A percentile compares a stretch with the other conserved stretches of the same genome.
Conservation (phyloP, 2,888 invertebrate genomes). For the Tachina grossa region DNA sequence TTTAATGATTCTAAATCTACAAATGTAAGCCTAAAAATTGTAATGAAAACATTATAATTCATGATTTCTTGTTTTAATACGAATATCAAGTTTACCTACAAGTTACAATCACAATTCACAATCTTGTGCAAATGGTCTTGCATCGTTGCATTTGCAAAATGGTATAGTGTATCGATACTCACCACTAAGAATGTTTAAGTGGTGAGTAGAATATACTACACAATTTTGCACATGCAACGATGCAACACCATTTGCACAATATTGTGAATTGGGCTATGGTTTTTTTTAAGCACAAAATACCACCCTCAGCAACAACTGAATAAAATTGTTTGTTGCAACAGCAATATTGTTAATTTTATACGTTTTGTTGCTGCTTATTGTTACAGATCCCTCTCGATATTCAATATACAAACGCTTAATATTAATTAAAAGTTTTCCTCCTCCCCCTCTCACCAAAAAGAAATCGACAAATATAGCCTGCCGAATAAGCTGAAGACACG, state of each 20-base stretch:
- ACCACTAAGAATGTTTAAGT: too few species aligned
- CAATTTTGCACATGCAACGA: too few species aligned
- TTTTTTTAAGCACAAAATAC: constrained; percentile 8
- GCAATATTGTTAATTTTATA: too few species aligned
- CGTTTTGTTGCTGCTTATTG: background rate
- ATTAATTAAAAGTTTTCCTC: constrained; percentile 60
- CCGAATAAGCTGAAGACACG: constrained; percentile 12
- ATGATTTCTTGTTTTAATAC: constrained; percentile 17
- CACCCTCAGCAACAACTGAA: background rate
- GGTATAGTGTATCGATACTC: too few species aligned
- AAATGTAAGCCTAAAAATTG: too few species aligned
- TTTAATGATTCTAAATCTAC: background rate
- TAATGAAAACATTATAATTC: constrained; percentile 7
- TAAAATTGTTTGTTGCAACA: background rate
- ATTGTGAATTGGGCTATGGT: too few species aligned
- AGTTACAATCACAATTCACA: too few species aligned
- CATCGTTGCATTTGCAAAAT: too few species aligned
- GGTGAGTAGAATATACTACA: too few species aligned
- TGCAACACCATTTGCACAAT: too few species aligned
- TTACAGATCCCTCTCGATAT: constrained; percentile 41
- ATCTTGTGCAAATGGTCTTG: too few species aligned
- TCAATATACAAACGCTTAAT: constrained; percentile 48
- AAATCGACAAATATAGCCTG: background rate
- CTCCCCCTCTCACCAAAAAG: too few species aligned
- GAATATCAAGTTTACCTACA: constrained; percentile 45